Evolutionary conservation across 2,888 invertebrate species (phyloP), one percentile per base, ranked within the genome.

Genomic region (Melikaiella ostensackeni): DNA sequence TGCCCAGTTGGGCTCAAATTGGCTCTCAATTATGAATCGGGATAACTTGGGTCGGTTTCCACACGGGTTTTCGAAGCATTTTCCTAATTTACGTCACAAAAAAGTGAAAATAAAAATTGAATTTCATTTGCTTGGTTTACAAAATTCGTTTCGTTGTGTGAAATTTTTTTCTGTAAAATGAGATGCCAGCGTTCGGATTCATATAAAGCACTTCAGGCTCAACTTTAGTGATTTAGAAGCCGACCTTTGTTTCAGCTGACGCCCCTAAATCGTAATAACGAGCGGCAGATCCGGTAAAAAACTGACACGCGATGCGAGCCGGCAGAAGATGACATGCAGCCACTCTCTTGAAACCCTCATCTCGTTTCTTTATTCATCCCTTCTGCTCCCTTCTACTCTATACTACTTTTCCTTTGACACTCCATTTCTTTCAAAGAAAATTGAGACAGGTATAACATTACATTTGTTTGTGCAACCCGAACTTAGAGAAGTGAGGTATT

Each of bases 231-330:
- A 42, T 42, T 64, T 64, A 42, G 35, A 16, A 66, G 9, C 9
- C 46, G 9, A 66, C 27, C 42, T 46, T 46, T 66, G 46, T 66
- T 59, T 19, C n/a, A 66, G 42, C 42, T 24, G 66, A 46, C 9
- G 42, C 27, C 24, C 46, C 8, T 66, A 42, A 66, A 66, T 66
- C 27, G 66, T 46, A 46, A 46, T 66, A 66, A 66, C 42, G 66
- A 57, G 24, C 24, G 57, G 24, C 24, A 57, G 42, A 66, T 66
- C 24, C 38, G 24, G 27, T 42, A 57, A 42, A 42, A 64, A 66
- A 66, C 8, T 66, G 46, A 46, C 57, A 57, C 24, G 57, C 27
- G 63, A 64, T 35, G 35, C 63, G 38, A 64, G 64, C 21, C n/a
- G 21, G 55, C 21, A 55, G 21, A 11, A 55, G 55, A 55, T 55